Percentiles rank a stretch among this genome's conserved stretches.
Conservation (phyloP, 2,113 vertebrate genomes). For the Gymnocephalus cernua region DNA sequence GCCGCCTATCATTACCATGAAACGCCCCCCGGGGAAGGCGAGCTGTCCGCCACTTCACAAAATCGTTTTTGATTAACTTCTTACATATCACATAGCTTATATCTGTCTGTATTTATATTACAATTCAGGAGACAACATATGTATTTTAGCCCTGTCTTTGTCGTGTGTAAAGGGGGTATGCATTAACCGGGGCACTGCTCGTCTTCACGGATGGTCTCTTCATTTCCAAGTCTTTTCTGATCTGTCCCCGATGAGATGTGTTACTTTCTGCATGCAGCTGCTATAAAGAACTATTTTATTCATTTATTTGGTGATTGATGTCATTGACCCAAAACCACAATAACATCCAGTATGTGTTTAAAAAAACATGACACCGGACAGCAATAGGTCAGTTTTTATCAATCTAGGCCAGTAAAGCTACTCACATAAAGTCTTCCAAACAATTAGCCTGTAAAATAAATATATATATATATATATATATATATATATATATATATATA, state of each 20-base stretch:
- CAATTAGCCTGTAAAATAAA: constrained; percentile 13
- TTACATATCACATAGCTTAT: neutral
- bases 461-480: constrained; percentile 3
- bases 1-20: constrained; percentile 41
- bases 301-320: neutral
- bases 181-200: neutral
- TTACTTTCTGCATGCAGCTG: neutral
- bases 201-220: neutral
- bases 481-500: constrained; percentile 4
- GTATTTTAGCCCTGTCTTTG: constrained; percentile 9
- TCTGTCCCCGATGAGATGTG: constrained; percentile 9
- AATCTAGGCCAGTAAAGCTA: constrained; percentile 6
- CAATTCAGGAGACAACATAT: neutral
- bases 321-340: neutral
- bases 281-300: neutral
- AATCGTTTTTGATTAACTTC: constrained; percentile 37
- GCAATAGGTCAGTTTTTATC: neutral
- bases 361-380: neutral
- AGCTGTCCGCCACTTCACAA: constrained; percentile 22
- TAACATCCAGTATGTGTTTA: neutral
- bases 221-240: neutral
- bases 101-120: neutral
- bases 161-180: neutral
- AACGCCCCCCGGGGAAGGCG: constrained; percentile 55
- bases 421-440: constrained; percentile 4